Conservation (phyloP, 2,113 vertebrate species). For the Engraulis encrasicolus region DNA sequence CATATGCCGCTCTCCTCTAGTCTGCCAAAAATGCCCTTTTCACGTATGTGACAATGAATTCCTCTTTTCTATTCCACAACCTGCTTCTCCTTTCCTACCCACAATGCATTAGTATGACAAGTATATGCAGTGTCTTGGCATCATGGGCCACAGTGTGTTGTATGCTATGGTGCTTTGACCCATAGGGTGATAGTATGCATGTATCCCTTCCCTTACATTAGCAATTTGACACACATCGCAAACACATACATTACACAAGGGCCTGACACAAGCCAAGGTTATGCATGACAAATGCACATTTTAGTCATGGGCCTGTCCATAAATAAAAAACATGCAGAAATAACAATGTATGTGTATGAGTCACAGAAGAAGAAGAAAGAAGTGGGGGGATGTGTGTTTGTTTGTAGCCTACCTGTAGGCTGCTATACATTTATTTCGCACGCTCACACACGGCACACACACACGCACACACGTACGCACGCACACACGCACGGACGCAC, state of each 20-base stretch:
- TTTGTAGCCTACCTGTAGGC: no score
- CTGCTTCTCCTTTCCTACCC: neutral
- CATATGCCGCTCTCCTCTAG: neutral
- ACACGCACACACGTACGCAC: no score
- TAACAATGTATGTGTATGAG: neutral
- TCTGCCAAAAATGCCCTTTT: neutral
- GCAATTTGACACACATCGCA: neutral
- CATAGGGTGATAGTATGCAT: neutral
- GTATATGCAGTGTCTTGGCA: neutral
- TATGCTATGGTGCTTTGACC: neutral
- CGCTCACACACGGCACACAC: no score
- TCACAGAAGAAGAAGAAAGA: no score
- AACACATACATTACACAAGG: neutral
- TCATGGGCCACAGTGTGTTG: neutral
- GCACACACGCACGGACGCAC: no score
- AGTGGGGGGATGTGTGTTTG: neutral
- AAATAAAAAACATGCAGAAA: neutral
- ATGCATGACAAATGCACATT: no score
- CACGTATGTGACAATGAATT: conserved; percentile 20
- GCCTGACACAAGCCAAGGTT: neutral
- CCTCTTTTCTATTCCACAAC: neutral
- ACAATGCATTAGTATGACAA: neutral
- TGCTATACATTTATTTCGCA: no score
- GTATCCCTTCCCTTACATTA: no score
- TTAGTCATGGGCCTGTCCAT: no score